These are phyloP conservation scores for Gallinago paraguaiae DNA, from an alignment of 2,113 vertebrate species.

Conservation along the genomic window DNA sequence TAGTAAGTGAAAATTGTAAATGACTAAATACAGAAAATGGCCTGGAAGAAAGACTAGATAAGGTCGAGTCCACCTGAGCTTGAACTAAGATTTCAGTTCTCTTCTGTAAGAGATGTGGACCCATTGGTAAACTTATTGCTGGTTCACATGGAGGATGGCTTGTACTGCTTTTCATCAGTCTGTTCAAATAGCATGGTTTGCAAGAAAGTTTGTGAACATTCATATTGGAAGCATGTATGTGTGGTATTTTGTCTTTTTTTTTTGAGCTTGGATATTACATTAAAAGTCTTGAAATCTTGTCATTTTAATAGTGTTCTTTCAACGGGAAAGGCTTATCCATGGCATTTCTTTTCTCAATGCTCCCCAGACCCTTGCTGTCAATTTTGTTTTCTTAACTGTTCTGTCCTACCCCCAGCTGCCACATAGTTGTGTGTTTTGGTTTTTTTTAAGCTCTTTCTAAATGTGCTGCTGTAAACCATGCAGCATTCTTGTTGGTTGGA, in stretches of 20 bases:
- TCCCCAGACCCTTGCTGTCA: neutral
- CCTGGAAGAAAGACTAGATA: neutral
- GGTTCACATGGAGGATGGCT: neutral
- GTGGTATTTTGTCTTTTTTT: neutral
- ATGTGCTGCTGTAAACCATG: neutral
- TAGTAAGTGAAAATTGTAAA: neutral
- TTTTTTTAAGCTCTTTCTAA: neutral
- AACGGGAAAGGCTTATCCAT: neutral
- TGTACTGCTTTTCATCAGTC: neutral
- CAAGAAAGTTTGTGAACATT: neutral
- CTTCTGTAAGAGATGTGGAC: neutral
- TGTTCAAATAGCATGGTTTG: neutral
- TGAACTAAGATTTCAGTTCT: neutral
- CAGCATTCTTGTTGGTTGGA: neutral
- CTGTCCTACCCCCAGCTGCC: neutral
- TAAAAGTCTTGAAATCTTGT: neutral
- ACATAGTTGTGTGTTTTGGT: neutral
- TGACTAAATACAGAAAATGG: neutral
- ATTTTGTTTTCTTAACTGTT: neutral
- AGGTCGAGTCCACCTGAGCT: neutral
- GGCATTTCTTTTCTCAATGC: neutral
- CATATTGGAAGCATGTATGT: neutral
- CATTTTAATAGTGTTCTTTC: neutral
- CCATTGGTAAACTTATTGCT: neutral
- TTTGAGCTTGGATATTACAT: neutral